A percentile compares a stretch with the other conserved stretches of the same genome.
These are phyloP conservation scores for Rhabdomys dilectus DNA, from an alignment of 2,113 vertebrate species.

Conservation along the genomic window DNA sequence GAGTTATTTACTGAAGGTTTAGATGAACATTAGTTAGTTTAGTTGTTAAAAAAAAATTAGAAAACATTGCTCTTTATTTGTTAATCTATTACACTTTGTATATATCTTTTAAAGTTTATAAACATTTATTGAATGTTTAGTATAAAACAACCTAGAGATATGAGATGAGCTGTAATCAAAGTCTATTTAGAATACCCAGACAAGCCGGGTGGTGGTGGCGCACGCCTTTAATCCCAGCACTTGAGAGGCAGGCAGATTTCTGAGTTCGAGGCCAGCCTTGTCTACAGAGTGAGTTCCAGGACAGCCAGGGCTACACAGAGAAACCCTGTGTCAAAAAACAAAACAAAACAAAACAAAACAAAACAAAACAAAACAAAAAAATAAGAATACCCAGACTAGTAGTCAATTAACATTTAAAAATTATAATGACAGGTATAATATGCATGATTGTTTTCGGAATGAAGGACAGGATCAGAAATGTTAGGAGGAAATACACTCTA, in stretches of 20 bases:
- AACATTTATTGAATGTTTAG: not conserved
- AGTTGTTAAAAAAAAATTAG: not conserved
- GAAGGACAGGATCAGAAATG: rapidly evolving
- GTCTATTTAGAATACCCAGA: not conserved
- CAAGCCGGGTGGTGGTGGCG: too few relatives aligned
- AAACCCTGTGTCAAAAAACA: too few relatives aligned
- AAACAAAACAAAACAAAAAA: too few relatives aligned
- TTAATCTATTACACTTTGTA: not conserved
- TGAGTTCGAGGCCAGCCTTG: too few relatives aligned
- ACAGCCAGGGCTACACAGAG: too few relatives aligned
- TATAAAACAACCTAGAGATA: not conserved
- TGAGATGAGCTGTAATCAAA: not conserved
- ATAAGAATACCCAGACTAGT: too few relatives aligned
- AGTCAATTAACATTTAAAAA: not conserved
- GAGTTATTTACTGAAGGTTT: not conserved
- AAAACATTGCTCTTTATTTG: not conserved
- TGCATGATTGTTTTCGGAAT: not conserved
- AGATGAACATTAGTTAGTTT: not conserved
- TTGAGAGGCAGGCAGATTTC: too few relatives aligned
- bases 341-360: too few relatives aligned
- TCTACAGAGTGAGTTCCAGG: too few relatives aligned
- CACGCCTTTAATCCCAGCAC: too few relatives aligned
- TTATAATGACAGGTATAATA: not conserved
- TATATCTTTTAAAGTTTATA: not conserved
- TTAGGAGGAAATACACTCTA: too few relatives aligned